Conservation (phyloP, 2,797 vertebrate species). For the Chaunax sp. region DNA sequence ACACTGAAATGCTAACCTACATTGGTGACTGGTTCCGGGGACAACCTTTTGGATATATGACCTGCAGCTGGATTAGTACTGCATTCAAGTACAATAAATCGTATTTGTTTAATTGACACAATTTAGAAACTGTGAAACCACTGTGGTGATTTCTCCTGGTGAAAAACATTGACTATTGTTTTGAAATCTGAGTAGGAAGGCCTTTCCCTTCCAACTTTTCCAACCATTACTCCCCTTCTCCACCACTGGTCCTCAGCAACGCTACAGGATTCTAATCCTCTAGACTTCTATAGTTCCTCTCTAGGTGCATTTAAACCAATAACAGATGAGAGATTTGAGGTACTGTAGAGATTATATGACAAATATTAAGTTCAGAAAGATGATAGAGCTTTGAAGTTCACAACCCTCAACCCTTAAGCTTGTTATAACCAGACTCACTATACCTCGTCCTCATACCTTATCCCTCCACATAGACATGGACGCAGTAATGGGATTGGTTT, state of each 20-base stretch:
- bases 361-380: slow-evolving; percentile 38
- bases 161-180: too few species aligned
- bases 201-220: too few species aligned
- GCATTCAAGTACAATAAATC: too few species aligned
- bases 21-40: too few species aligned
- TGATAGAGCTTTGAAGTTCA: slow-evolving; percentile 42
- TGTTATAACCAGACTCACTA: slow-evolving; percentile 55
- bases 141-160: too few species aligned
- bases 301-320: slow-evolving; percentile 17
- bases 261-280: neutral
- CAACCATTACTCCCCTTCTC: too few species aligned
- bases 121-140: too few species aligned
- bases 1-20: too few species aligned
- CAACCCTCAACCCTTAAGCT: slow-evolving; percentile 50
- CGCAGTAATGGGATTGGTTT: slow-evolving; percentile 64
- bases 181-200: too few species aligned
- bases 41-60: too few species aligned
- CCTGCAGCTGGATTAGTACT: too few species aligned
- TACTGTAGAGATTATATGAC: slow-evolving; percentile 27
- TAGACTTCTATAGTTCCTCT: slow-evolving; percentile 5
- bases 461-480: slow-evolving; percentile 13
- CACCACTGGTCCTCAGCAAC: slow-evolving; percentile 2
- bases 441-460: slow-evolving; percentile 36
- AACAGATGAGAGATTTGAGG: slow-evolving; percentile 34
- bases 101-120: too few species aligned